Base-by-base conservation (phyloP, 1,140 invertebrate genomes). In the Nilaparvata lugens region DNA sequence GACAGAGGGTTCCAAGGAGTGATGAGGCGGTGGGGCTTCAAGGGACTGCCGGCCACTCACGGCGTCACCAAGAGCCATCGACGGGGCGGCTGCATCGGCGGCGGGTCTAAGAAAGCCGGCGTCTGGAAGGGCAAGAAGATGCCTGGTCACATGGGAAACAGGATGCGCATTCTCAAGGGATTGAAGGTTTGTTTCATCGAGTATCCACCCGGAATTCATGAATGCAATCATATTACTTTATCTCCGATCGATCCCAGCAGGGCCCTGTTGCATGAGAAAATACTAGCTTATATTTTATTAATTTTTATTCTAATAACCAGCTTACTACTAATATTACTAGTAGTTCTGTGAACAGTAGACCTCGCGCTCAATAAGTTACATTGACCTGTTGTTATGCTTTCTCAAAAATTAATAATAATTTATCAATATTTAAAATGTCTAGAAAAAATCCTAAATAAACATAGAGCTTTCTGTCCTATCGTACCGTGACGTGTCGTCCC, bases 1-100 rank as follows among this genome's bases (percentile, higher is more conserved):
- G 87, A 94, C 70, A 81, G 88, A 71, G 97, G 96, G n/a, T 99
- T 98, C 71, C 95, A 99, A 84, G 97, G 97, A 55, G 97, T 97
- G 0, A 89, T 98, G 78, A 97, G 93, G 77, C 79, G 96, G 24
- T 97, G 93, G 84, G 93, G 93, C 42, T 95, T 99, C 70, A 88
- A 91, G 71, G 97, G 97, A 60, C 87, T 91, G 81, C 93, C 91
- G 63, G 88, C 88, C 7, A 85, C 86, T 52, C 95, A 97, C 72
- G 95, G 96, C 66, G 82, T 85, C 4, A 99, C 96, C 0, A 99
- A 99, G 81, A 92, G 89, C 19, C 95, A 99, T 74, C 81, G 96
- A 65, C 82, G 93, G 70, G 83, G 86, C 56, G 97, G 97, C 63
- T 88, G 88, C 67, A 94, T 96, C 69, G 95, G 92, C 43, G 82